A percentile compares a stretch with the other conserved stretches of the same genome.
Conservation (phyloP, 2,888 invertebrate species). For the Epinotia brunnichana region DNA sequence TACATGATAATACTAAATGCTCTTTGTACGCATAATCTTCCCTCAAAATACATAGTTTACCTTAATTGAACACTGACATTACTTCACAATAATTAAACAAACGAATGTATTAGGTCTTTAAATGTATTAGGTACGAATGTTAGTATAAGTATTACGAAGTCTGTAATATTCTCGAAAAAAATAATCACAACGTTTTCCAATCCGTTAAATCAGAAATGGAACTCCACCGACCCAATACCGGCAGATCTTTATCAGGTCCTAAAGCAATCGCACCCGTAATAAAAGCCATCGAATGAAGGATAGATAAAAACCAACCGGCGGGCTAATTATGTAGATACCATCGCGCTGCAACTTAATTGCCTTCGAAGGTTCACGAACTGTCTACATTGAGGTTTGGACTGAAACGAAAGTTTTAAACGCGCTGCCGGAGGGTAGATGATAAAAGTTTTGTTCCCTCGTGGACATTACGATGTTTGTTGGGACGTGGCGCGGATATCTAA, state of each 20-base stretch:
- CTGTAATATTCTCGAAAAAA: neutral
- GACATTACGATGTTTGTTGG: slow-evolving; percentile 59
- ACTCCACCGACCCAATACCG: neutral
- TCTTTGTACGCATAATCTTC: too few relatives aligned
- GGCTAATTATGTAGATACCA: slow-evolving; percentile 40
- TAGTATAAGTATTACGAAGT: too few relatives aligned
- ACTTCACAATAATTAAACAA: too few relatives aligned
- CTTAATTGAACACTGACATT: too few relatives aligned
- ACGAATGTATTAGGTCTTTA: too few relatives aligned
- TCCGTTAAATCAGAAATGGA: slow-evolving; percentile 4
- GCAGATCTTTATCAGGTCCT: slow-evolving; percentile 33
- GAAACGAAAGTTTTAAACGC: slow-evolving; percentile 65
- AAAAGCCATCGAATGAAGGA: slow-evolving; percentile 39
- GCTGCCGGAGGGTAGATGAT: slow-evolving; percentile 58
- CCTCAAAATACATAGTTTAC: too few relatives aligned
- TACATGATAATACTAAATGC: too few relatives aligned
- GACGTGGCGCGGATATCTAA: slow-evolving; percentile 48
- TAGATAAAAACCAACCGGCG: slow-evolving; percentile 32
- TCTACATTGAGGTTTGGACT: slow-evolving; percentile 55
- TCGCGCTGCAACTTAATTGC: slow-evolving; percentile 36
- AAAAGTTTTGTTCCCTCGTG: slow-evolving; percentile 61
- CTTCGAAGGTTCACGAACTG: slow-evolving; percentile 47
- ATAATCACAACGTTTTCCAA: neutral
- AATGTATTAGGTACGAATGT: too few relatives aligned
- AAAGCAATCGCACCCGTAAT: slow-evolving; percentile 39